Evolutionary conservation across 2,797 vertebrate genomes (phyloP).

Genomic region (Onychomys arenicola): DNA sequence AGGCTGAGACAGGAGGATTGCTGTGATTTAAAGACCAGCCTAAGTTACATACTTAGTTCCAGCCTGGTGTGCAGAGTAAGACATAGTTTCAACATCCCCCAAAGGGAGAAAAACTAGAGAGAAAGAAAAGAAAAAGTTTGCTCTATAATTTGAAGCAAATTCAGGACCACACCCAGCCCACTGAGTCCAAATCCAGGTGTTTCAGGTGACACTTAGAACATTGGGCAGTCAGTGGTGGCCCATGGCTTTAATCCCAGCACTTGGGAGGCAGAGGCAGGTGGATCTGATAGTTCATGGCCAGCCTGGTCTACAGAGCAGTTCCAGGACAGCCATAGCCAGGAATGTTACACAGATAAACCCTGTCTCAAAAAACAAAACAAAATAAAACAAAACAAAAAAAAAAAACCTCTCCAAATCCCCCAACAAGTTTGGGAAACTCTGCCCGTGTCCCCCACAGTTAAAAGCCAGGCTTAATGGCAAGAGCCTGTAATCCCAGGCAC

Average conservation of each 20-base stretch:
- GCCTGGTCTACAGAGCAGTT: not conserved
- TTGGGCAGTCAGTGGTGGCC: not conserved
- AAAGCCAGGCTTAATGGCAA: not conserved
- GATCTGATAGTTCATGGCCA: not conserved
- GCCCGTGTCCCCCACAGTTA: not conserved
- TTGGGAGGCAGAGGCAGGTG: not conserved
- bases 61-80: not conserved
- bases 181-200: not conserved
- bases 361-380: not conserved
- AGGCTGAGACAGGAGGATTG: not conserved
- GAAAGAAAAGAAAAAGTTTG: not conserved
- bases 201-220: conserved; percentile 41
- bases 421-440: conserved; percentile 27
- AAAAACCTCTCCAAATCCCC: not conserved
- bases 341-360: not conserved
- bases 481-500: not conserved
- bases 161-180: not conserved
- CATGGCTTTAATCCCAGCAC: not conserved
- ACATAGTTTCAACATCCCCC: not conserved
- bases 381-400: too few relatives aligned
- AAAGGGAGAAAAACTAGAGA: not conserved
- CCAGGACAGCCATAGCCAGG: not conserved
- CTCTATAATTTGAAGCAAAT: not conserved
- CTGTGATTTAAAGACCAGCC: not conserved
- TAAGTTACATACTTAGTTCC: not conserved